Evolutionary conservation across 2,797 vertebrate species (phyloP).

Genomic region (Steatocranus sp.): DNA sequence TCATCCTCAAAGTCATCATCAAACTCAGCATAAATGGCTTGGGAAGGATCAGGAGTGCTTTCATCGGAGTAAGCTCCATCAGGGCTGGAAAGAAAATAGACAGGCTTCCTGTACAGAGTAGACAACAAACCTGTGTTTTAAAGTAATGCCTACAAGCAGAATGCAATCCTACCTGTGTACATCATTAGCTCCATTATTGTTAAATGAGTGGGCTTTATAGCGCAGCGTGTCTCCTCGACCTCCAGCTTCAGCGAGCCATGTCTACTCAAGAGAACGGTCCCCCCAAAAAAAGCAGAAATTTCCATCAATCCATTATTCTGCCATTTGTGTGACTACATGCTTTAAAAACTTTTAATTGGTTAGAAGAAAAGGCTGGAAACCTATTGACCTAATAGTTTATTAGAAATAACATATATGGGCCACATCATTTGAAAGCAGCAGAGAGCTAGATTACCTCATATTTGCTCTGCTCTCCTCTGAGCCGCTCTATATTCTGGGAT

Average conservation of each 20-base stretch:
- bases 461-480: slow-evolving; percentile 82
- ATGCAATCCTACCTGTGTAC: slow-evolving; percentile 71
- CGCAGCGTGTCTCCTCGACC: slow-evolving; percentile 73
- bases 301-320: background rate
- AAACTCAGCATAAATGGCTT: slow-evolving; percentile 87
- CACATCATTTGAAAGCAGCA: background rate
- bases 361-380: background rate
- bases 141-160: background rate
- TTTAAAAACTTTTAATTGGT: background rate
- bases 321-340: background rate
- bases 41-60: slow-evolving; percentile 76
- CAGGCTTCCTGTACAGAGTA: background rate
- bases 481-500: slow-evolving; percentile 82
- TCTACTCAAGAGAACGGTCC: slow-evolving; percentile 49
- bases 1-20: slow-evolving; percentile 91
- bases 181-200: slow-evolving; percentile 80
- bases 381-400: background rate
- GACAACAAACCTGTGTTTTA: background rate
- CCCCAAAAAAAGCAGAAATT: background rate
- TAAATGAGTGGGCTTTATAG: slow-evolving; percentile 74
- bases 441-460: slow-evolving; percentile 79
- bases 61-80: slow-evolving; percentile 80
- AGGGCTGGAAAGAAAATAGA: slow-evolving; percentile 60
- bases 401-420: background rate
- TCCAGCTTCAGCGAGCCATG: slow-evolving; percentile 84